These are phyloP conservation scores for Polyploca ridens DNA, from an alignment of 2,888 invertebrate species.

Conservation along the genomic window DNA sequence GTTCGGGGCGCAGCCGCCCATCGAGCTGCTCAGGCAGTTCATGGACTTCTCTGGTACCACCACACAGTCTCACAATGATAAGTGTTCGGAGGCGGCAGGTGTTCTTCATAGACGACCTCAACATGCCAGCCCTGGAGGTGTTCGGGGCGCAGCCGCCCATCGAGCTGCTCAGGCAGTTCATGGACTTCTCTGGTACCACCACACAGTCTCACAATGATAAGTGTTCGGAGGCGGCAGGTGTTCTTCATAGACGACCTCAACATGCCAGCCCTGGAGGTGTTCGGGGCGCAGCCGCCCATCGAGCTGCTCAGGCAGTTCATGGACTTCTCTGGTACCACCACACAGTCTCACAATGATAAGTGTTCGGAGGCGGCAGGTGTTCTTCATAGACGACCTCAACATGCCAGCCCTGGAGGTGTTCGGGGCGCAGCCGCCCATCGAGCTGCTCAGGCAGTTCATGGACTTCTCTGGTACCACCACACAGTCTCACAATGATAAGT, in stretches of 20 bases:
- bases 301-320: conserved; percentile 94
- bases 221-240: conserved; percentile 91
- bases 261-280: conserved; percentile 94
- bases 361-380: conserved; percentile 91
- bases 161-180: conserved; percentile 93
- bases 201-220: no score
- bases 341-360: no score
- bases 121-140: conserved; percentile 94
- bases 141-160: conserved; percentile 96
- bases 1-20: conserved; percentile 95
- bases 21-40: conserved; percentile 93
- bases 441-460: conserved; percentile 93
- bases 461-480: conserved; percentile 89
- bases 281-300: conserved; percentile 95
- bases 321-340: conserved; percentile 88
- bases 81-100: conserved; percentile 92
- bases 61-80: no score
- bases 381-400: conserved; percentile 96
- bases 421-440: conserved; percentile 96
- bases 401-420: conserved; percentile 95
- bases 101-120: conserved; percentile 95
- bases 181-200: conserved; percentile 89
- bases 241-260: conserved; percentile 96
- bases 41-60: conserved; percentile 90
- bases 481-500: no score